phyloP scores from a whole-genome alignment of 2,113 vertebrate species.

The Marmota flaviventris region DNA sequence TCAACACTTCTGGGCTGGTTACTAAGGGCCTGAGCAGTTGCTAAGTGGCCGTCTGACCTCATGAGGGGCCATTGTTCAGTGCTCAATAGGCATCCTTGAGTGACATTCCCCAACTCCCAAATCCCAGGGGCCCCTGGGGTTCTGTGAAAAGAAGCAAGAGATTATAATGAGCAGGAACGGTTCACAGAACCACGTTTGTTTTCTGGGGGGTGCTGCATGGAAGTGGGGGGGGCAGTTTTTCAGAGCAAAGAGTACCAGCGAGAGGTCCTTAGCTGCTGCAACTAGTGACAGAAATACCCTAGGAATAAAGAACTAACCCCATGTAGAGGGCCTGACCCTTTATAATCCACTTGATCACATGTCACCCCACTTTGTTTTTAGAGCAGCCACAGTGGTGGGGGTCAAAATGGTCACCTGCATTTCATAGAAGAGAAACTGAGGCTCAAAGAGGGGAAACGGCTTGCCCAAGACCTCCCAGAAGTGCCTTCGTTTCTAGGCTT shows the following conservation, averaged over 20 bases:
- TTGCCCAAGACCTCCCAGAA: not conserved
- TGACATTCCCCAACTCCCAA: conserved; percentile 70
- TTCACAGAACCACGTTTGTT: not conserved
- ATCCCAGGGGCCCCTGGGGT: conserved; percentile 60
- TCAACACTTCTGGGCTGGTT: conserved; percentile 66
- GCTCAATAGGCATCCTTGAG: conserved; percentile 72
- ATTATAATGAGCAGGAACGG: conserved; percentile 32
- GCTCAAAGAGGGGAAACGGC: not conserved
- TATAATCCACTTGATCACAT: not conserved
- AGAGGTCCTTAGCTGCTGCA: not conserved
- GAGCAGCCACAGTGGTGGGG: not conserved
- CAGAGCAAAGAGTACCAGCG: not conserved
- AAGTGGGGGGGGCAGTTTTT: not conserved
- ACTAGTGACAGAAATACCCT: not conserved
- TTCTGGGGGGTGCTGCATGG: not conserved
- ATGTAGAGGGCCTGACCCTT: not conserved
- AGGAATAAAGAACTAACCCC: not conserved
- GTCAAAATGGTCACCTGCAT: not conserved
- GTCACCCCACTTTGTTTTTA: not conserved
- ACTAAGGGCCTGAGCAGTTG: conserved; percentile 77
- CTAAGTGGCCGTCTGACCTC: conserved; percentile 77
- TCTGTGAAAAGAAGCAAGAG: conserved; percentile 61
- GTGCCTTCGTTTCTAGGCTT: not conserved
- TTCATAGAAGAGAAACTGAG: not conserved
- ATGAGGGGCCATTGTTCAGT: conserved; percentile 74